Percentiles rank a stretch among this genome's conserved stretches.
Conservation (phyloP, 2,797 vertebrate genomes). For the Helicolenus hilgendorfi region DNA sequence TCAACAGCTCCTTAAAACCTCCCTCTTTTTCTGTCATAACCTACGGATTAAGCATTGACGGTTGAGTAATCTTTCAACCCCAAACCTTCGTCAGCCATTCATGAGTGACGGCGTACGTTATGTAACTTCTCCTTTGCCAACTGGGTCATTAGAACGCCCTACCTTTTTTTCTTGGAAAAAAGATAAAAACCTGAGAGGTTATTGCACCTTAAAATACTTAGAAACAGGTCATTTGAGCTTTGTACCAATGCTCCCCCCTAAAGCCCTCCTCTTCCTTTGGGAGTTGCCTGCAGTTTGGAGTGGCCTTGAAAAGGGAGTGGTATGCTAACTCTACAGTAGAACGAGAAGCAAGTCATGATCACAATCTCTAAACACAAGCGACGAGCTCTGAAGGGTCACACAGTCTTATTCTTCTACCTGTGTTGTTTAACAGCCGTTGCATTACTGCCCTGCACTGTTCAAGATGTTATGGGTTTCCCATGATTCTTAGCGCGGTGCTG, state of each 20-base stretch:
- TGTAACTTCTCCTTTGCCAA: constrained; percentile 69
- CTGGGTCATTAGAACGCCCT: constrained; percentile 42
- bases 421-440: background rate
- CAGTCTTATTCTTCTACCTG: background rate
- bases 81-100: constrained; percentile 63
- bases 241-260: background rate
- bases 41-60: constrained; percentile 68
- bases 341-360: background rate
- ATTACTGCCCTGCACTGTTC: constrained; percentile 28
- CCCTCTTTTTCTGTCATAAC: constrained; percentile 59
- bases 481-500: background rate
- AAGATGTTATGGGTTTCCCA: background rate
- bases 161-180: constrained; percentile 29
- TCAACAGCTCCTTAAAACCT: background rate
- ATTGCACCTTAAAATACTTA: constrained; percentile 1
- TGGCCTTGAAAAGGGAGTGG: background rate
- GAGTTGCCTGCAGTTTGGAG: background rate
- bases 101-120: constrained; percentile 65
- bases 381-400: background rate
- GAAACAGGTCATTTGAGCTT: constrained; percentile 1
- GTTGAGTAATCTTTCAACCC: constrained; percentile 76
- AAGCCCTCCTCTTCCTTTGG: background rate
- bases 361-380: background rate
- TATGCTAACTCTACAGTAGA: background rate
- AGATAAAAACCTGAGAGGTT: constrained; percentile 8